phyloP scores from a whole-genome alignment of 2,888 invertebrate genomes.

The Argyra leucocephala region DNA sequence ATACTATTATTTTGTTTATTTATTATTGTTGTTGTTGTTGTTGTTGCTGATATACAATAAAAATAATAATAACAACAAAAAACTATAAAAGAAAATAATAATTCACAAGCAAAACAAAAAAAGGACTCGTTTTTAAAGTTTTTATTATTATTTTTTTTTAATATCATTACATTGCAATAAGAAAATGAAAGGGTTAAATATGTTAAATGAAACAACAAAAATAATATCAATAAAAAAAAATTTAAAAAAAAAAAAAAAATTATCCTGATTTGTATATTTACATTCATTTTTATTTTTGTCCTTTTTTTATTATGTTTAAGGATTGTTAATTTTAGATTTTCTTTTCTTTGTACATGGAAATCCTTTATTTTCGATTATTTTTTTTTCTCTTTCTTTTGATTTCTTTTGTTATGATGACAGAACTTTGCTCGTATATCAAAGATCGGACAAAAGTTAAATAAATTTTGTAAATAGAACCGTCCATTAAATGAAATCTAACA shows the following conservation, averaged over 20 bases:
- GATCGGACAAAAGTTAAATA: background rate
- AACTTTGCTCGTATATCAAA: background rate
- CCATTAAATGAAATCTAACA: background rate
- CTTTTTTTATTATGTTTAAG: background rate
- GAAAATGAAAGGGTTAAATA: constrained; percentile 2
- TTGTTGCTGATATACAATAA: background rate
- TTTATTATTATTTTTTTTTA: no score
- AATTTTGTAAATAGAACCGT: background rate
- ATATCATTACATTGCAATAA: no score
- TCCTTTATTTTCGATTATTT: background rate
- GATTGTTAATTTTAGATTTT: background rate
- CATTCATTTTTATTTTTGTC: background rate
- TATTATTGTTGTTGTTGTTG: background rate
- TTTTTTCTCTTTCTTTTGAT: background rate
- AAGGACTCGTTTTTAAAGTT: no score
- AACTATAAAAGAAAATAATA: background rate
- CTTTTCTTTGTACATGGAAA: background rate
- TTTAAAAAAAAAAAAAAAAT: no score
- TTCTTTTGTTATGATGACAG: background rate
- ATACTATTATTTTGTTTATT: background rate
- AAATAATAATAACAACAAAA: background rate
- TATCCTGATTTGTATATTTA: background rate
- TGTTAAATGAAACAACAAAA: background rate
- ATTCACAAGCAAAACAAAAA: background rate
- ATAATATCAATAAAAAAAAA: no score